Conservation (phyloP, 2,888 invertebrate genomes). For the Andrena marginata region DNA sequence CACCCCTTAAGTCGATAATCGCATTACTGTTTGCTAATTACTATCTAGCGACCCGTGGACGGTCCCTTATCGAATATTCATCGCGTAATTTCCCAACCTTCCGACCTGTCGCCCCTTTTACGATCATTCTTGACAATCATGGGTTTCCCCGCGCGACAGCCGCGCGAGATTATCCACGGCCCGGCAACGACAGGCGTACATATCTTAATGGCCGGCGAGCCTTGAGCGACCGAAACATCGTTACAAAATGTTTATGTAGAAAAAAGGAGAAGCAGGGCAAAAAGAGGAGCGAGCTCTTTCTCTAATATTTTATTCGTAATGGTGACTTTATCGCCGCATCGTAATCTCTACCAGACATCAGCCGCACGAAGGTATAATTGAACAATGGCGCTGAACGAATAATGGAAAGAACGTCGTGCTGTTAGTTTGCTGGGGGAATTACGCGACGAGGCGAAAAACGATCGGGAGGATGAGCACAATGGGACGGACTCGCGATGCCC, state of each 20-base stretch:
- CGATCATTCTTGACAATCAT: slow-evolving; percentile 17
- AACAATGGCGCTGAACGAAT: background rate
- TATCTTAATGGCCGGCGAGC: background rate
- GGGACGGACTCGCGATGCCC: too few relatives aligned
- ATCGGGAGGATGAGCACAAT: background rate
- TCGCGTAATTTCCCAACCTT: slow-evolving; percentile 41
- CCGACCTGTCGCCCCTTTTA: slow-evolving; percentile 31
- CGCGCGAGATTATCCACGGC: background rate
- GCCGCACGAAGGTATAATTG: background rate
- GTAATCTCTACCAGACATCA: slow-evolving; percentile 5
- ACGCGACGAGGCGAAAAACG: background rate
- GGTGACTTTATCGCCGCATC: background rate
- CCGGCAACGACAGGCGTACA: background rate
- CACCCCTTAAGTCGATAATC: slow-evolving; percentile 20
- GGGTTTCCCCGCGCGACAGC: slow-evolving; percentile 19
- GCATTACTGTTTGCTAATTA: slow-evolving; percentile 48
- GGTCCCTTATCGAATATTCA: slow-evolving; percentile 55
- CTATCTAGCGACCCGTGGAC: slow-evolving; percentile 22
- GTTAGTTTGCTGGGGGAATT: background rate
- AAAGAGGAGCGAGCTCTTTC: background rate
- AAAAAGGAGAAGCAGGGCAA: too few relatives aligned
- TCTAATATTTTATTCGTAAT: background rate
- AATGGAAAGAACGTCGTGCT: background rate
- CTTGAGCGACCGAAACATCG: background rate
- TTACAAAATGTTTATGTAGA: background rate